phyloP scores from a whole-genome alignment of 1,140 invertebrate species.

The Meloidogyne floridensis region DNA sequence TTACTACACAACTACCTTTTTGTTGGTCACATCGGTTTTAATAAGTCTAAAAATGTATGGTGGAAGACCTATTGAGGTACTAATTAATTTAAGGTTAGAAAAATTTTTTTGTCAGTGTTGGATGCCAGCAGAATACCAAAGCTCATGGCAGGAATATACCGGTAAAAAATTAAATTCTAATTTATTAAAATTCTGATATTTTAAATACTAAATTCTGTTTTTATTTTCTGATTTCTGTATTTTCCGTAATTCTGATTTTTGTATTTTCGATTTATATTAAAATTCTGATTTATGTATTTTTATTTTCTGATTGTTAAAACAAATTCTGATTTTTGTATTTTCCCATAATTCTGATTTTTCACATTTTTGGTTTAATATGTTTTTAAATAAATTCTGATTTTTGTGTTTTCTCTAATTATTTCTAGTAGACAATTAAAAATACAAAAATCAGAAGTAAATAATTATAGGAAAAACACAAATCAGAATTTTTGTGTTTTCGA shows the following conservation, averaged over 20 bases:
- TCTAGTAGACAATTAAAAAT: not conserved
- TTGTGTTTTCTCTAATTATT: not conserved
- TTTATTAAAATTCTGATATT: not conserved
- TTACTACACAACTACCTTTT: conserved; percentile 62
- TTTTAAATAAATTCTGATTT: not conserved
- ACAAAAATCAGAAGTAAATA: too few relatives aligned
- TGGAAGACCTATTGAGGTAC: conserved; percentile 51
- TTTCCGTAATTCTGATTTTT: not conserved
- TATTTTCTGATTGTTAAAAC: too few relatives aligned
- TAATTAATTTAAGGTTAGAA: conserved; percentile 11
- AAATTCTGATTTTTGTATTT: not conserved
- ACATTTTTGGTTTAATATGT: not conserved
- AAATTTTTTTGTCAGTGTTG: conserved; percentile 46
- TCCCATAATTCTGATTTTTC: not conserved
- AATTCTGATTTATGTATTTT: too few relatives aligned
- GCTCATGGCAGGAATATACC: conserved; percentile 64
- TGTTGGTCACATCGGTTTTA: conserved; percentile 61
- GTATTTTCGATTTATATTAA: not conserved
- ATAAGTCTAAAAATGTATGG: conserved; percentile 65
- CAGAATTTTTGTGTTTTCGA: not conserved
- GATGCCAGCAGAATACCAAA: conserved; percentile 63
- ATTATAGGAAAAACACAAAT: too few relatives aligned
- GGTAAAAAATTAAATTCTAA: conserved; percentile 18
- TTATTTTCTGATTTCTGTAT: not conserved
- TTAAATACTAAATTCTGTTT: not conserved